These are phyloP conservation scores for Escarpia spicata DNA, from an alignment of 2,888 invertebrate genomes.

Conservation along the genomic window DNA sequence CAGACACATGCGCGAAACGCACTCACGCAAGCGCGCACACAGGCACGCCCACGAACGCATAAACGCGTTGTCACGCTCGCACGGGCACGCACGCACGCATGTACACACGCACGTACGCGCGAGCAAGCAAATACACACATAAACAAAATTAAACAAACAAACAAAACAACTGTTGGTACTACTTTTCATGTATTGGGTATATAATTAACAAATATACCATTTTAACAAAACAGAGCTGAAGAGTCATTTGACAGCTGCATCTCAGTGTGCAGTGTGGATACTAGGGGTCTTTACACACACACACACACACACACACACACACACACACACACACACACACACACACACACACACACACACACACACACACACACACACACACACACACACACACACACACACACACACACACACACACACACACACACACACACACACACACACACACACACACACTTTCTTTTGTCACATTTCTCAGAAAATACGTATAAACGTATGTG, in stretches of 20 bases:
- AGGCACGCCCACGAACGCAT: not conserved
- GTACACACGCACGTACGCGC: not conserved
- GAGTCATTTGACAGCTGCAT: not conserved
- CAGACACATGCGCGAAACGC: not conserved
- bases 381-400: slow-evolving; percentile 21
- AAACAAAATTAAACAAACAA: not conserved
- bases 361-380: slow-evolving; percentile 21
- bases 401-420: slow-evolving; percentile 24
- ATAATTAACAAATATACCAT: not conserved
- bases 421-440: slow-evolving; percentile 26
- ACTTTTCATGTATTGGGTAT: not conserved
- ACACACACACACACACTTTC: slow-evolving; percentile 26
- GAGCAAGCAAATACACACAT: not conserved
- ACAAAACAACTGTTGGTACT: not conserved
- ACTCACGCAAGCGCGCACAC: not conserved
- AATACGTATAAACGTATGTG: no score
- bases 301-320: no score
- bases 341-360: slow-evolving; percentile 17
- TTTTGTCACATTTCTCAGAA: no score
- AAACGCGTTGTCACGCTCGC: not conserved
- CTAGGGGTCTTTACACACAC: no score
- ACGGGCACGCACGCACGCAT: not conserved
- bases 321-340: no score
- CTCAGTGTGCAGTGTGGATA: no score
- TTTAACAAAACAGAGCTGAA: not conserved